Percentiles rank a stretch among this genome's conserved stretches.
Conservation (phyloP, 2,888 invertebrate species). For the Teleogryllus oceanicus region DNA sequence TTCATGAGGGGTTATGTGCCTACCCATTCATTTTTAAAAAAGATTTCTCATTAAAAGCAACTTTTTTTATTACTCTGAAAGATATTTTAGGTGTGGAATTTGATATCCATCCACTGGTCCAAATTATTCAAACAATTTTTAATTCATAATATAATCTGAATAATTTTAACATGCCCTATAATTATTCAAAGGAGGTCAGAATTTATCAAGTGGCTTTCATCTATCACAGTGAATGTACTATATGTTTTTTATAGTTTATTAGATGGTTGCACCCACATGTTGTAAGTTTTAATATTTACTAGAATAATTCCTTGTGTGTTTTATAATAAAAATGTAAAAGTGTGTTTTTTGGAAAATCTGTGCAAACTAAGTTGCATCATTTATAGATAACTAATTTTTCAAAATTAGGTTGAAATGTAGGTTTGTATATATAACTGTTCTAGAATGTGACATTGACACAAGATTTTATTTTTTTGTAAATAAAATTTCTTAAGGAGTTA, state of each 20-base stretch:
- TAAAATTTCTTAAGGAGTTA: neutral
- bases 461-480: neutral
- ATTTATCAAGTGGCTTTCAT: too few relatives aligned
- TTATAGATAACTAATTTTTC: neutral
- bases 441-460: neutral
- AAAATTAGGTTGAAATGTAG: neutral
- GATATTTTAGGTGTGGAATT: neutral
- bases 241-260: neutral
- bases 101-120: neutral
- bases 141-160: neutral
- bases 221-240: neutral
- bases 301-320: constrained; percentile 10
- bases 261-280: neutral
- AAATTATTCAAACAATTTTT: neutral
- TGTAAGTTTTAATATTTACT: constrained; percentile 2
- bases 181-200: too few relatives aligned
- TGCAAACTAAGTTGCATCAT: neutral
- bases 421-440: neutral
- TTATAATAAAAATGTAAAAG: neutral
- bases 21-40: neutral
- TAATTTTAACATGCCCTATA: neutral
- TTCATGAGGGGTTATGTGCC: neutral
- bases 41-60: neutral
- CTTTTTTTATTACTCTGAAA: neutral
- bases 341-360: too few relatives aligned